Evolutionary conservation across 2,113 vertebrate genomes (phyloP).

Genomic region (Tetrao urogallus): DNA sequence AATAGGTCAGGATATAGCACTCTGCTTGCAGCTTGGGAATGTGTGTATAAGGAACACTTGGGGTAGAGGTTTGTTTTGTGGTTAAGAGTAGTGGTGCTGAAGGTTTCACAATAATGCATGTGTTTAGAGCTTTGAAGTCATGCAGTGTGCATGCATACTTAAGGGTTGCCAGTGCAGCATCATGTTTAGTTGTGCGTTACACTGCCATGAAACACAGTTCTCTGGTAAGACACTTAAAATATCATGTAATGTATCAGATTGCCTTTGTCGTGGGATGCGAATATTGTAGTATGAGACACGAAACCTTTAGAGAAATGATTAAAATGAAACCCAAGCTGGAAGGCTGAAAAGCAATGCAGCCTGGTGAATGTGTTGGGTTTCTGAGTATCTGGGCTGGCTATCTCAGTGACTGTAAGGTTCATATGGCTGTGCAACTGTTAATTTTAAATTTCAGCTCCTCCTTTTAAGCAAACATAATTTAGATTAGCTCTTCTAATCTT

Average conservation of each 20-base stretch:
- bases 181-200: background rate
- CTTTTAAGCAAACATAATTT: background rate
- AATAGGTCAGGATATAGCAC: background rate
- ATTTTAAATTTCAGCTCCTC: background rate
- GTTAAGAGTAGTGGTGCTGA: rapidly evolving
- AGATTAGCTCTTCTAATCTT: background rate
- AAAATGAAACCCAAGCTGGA: background rate
- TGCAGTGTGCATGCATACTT: background rate
- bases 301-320: background rate
- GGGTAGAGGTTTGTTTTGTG: background rate
- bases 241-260: background rate
- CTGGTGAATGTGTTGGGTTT: background rate
- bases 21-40: background rate
- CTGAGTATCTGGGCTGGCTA: background rate
- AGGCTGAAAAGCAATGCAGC: background rate
- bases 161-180: background rate
- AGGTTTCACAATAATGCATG: background rate
- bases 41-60: background rate
- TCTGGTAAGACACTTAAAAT: background rate
- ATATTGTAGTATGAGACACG: background rate
- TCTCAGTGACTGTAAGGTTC: background rate
- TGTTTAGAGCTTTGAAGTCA: background rate
- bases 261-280: background rate
- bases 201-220: background rate
- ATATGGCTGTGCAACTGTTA: background rate